Base-by-base conservation (phyloP, 2,797 vertebrate genomes). In the Centroberyx gerrardi region DNA sequence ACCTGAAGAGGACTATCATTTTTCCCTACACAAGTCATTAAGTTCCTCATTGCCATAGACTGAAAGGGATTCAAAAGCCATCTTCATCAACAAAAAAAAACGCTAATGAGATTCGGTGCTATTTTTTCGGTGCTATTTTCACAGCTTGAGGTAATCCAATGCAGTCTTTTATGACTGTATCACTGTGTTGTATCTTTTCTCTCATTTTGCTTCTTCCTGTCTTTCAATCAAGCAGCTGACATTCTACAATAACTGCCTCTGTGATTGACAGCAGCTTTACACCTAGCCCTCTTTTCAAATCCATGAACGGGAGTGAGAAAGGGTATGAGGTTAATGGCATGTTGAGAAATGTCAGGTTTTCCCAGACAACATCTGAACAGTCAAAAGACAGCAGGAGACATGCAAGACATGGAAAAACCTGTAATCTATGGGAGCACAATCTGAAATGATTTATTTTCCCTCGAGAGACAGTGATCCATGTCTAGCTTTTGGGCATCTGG, bases 21-120 rank as follows among this genome's bases (percentile, higher is more conserved):
- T 82, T 78, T 70, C 60, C 63, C 59, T 55, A 76, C 81, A 86
- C 80, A 83, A 85, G 80, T 84, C 91, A 86, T 90, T 92, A 90
- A 81, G 72, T 89, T 86, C 85, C 70, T 79, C 68, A 77, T 78
- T 55, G 61, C 67, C 5, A 38, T 29, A 77, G 72, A 87, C 38
- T 58, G 74, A 82, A 61, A 84, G 53, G 52, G 68, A 81, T 62
- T 84, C 74, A 70, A 72, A 84, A 74, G 51, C 64, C 54, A 85
- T 82, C 85, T 78, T 67, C 66, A 81, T 78, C 54, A 15, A 85
- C 62, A 78, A 74, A 83, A 80, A 22, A 22, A 74, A 74, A 49
- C 48, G 56, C 76, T 87, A 83, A 89, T 90, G 86, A 87, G 82
- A 87, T 78, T 87, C 80, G 68, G 62, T 67, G 54, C 66, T 48